Evolutionary conservation across 1,140 invertebrate species (phyloP).

Genomic region (Drosophila arizonae): DNA sequence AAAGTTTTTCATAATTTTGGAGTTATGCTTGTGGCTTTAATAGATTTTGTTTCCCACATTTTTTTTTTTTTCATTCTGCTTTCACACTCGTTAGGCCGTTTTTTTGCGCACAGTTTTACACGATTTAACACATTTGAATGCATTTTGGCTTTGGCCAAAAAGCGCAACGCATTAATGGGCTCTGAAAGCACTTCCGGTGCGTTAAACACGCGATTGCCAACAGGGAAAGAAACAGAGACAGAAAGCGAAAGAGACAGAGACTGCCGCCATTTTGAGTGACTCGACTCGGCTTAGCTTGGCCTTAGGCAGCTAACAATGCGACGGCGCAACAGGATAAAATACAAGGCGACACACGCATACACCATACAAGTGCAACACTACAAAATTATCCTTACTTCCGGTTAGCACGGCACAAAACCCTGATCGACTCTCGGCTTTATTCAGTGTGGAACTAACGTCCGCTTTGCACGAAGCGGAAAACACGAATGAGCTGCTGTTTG

Average conservation of each 20-base stretch:
- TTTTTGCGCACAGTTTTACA: slow-evolving; percentile 31
- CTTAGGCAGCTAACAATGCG: slow-evolving; percentile 48
- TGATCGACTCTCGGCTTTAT: slow-evolving; percentile 16
- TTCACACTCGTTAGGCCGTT: background rate
- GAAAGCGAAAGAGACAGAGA: background rate
- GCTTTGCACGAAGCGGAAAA: slow-evolving; percentile 68
- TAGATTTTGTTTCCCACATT: no score
- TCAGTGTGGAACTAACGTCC: slow-evolving; percentile 51
- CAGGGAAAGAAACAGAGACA: background rate
- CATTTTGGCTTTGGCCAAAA: slow-evolving; percentile 23
- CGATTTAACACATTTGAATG: slow-evolving; percentile 43
- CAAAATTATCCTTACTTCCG: slow-evolving; percentile 74
- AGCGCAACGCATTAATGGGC: slow-evolving; percentile 48
- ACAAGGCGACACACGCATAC: background rate
- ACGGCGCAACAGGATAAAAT: slow-evolving; percentile 71
- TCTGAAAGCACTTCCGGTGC: slow-evolving; percentile 64
- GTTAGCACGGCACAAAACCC: slow-evolving; percentile 46
- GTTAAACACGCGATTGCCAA: slow-evolving; percentile 47
- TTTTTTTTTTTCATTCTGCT: background rate
- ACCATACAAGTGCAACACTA: slow-evolving; percentile 29
- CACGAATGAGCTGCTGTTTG: slow-evolving; percentile 60
- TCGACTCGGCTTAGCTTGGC: background rate
- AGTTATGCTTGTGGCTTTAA: background rate
- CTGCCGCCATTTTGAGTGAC: slow-evolving; percentile 27
- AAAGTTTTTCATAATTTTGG: slow-evolving; percentile 16